phyloP scores from a whole-genome alignment of 2,113 vertebrate species.

The Syrrhaptes paradoxus region DNA sequence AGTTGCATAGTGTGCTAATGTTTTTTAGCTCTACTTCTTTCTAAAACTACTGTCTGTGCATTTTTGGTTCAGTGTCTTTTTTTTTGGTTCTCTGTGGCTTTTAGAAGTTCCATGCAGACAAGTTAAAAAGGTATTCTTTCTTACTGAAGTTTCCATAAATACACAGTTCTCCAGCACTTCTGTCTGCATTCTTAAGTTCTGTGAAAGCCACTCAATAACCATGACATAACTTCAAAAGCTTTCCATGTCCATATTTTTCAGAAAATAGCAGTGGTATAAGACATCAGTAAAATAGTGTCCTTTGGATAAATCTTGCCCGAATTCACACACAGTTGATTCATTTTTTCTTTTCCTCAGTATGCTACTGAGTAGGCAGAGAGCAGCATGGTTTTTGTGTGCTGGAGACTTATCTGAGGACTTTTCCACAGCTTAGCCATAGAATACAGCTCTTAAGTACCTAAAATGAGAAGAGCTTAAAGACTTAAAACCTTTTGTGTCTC shows the following conservation, averaged over 20 bases:
- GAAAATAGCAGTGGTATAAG: background rate
- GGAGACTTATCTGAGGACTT: background rate
- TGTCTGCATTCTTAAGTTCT: background rate
- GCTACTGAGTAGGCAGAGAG: background rate
- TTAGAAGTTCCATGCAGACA: background rate
- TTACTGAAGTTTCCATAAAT: background rate
- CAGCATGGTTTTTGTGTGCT: background rate
- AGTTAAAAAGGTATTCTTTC: background rate
- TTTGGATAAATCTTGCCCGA: background rate
- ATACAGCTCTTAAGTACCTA: background rate
- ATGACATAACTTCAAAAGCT: background rate
- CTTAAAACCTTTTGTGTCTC: background rate
- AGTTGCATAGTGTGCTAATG: fast-evolving
- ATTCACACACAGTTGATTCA: background rate
- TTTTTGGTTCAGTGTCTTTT: background rate
- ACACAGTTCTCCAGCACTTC: background rate
- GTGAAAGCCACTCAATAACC: background rate
- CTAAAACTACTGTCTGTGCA: fast-evolving
- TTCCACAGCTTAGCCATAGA: fast-evolving
- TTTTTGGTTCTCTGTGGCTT: background rate
- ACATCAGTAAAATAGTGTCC: background rate
- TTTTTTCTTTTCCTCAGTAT: fast-evolving
- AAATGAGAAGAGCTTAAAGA: background rate
- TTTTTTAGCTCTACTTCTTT: background rate
- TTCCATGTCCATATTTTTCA: background rate